Evolutionary conservation across 2,888 invertebrate species (phyloP), one percentile per base, ranked within the genome.

Genomic region (Rotaria macrura): DNA sequence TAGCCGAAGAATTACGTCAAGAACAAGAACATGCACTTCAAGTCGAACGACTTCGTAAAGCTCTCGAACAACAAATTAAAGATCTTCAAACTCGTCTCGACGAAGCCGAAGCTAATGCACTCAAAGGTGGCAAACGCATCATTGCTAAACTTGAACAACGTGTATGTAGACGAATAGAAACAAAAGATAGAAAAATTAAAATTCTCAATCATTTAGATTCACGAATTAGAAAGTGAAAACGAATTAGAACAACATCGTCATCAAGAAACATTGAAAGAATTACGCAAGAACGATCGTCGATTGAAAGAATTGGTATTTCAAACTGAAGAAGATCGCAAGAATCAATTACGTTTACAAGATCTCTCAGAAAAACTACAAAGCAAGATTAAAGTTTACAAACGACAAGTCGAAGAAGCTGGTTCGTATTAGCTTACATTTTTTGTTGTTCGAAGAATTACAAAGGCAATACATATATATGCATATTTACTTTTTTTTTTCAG

Each of bases 381-480:
- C 93, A 99, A 99, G 94, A 97, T 99, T 94, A 98, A 98, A 94
- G 96, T 97, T 90, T 99, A 97, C 95, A 99, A 98, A 95, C 95
- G 97, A 93, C 98, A 99, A 93, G 97, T 98, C 91, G 98, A 99
- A 91, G 98, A 99, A 92, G 98, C 98, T 88, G 65, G 65, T 65
- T 9, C 4, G 52, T 52, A 52, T 52, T 52, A 54, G 6, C 10
- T n/a, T n/a, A n/a, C n/a, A n/a, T n/a, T n/a, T n/a, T n/a, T n/a
- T n/a, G n/a, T n/a, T n/a, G n/a, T n/a, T n/a, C n/a, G n/a, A n/a
- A n/a, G n/a, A n/a, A n/a, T n/a, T n/a, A n/a, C n/a, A n/a, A n/a
- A n/a, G n/a, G n/a, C n/a, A n/a, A n/a, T n/a, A n/a, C n/a, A n/a
- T n/a, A n/a, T n/a, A n/a, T 29, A 29, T 14, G 2, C 2, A 29